Evolutionary conservation across 2,797 vertebrate genomes (phyloP), one percentile per base, ranked within the genome.

Genomic region (Syndactyla subalaris): DNA sequence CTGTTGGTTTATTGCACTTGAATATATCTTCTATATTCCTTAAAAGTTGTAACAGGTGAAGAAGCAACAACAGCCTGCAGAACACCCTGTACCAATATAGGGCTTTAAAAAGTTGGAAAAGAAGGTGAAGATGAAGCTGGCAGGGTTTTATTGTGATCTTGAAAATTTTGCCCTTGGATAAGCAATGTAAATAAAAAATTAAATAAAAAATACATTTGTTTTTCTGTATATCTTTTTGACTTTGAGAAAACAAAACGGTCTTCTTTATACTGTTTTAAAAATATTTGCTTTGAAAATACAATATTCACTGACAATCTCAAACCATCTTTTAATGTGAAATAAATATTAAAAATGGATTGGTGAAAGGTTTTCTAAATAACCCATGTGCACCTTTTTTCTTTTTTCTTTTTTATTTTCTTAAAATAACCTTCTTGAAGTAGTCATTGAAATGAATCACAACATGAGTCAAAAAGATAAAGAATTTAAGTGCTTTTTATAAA

Each of bases 161-260:
- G 24, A 85, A 76, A 59, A 36, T 48, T 17, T 75, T 86, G 9
- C 29, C 11, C 6, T 77, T 38, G 7, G 16, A 63, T 21, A 66
- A 39, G 1, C 4, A 73, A 46, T 14, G 0, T 1, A 80, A 89
- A 63, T 29, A 36, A 55, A 83, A 21, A 18, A 41, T 10, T 16
- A 32, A 68, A 30, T 7, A 24, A 41, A 61, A 48, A 71, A 57
- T 0, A 4, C 5, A 29, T 7, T 46, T 54, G 2, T 4, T 89
- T 89, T 71, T 55, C 15, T 71, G 5, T n/a, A 19, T 34, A 14
- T 27, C 2, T 29, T 79, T 57, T 73, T 32, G 1, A 24, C 4
- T 51, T 83, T n/a, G 12, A 2, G 32, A 58, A 89, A 19, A 43
- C 3, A 29, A 59, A 34, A 1, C 3, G 46, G 3, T 1, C 1